These are phyloP conservation scores for Ceratina australensis DNA, from an alignment of 1,140 invertebrate species.

Conservation along the genomic window DNA sequence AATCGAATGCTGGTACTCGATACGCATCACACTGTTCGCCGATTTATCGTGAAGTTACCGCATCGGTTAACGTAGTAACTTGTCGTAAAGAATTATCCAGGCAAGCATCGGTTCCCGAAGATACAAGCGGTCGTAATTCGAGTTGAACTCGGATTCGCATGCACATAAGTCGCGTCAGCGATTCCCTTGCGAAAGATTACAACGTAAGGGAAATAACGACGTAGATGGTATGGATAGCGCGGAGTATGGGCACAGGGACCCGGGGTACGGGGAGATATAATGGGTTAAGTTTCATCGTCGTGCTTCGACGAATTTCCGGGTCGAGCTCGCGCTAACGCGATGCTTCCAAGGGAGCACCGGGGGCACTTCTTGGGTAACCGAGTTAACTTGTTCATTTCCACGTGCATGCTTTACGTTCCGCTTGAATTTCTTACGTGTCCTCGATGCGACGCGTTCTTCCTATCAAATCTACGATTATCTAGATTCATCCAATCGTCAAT, in stretches of 20 bases:
- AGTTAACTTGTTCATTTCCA: conserved; percentile 65
- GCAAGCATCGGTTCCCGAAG: background rate
- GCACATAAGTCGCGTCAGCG: conserved; percentile 44
- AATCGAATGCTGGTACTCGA: background rate
- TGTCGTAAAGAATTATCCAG: conserved; percentile 26
- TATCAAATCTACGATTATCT: conserved; percentile 16
- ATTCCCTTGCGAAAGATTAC: conserved; percentile 61
- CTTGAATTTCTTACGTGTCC: conserved; percentile 61
- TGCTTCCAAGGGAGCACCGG: conserved; percentile 59
- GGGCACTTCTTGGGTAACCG: conserved; percentile 60
- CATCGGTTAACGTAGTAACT: background rate
- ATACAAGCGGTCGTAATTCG: conserved; percentile 40
- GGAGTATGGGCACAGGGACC: conserved; percentile 25
- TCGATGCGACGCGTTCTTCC: conserved; percentile 3
- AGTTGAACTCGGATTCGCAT: conserved; percentile 47
- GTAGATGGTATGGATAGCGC: conserved; percentile 58
- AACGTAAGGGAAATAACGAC: conserved; percentile 63
- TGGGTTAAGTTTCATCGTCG: conserved; percentile 68
- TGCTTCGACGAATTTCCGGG: conserved; percentile 66
- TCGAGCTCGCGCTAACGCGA: conserved; percentile 59
- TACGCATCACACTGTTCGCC: background rate
- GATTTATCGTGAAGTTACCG: conserved; percentile 10
- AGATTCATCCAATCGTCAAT: background rate
- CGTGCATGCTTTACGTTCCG: conserved; percentile 57
- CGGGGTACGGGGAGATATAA: conserved; percentile 55